Evolutionary conservation across 2,113 vertebrate genomes (phyloP).

Genomic region (Cacatua alba): DNA sequence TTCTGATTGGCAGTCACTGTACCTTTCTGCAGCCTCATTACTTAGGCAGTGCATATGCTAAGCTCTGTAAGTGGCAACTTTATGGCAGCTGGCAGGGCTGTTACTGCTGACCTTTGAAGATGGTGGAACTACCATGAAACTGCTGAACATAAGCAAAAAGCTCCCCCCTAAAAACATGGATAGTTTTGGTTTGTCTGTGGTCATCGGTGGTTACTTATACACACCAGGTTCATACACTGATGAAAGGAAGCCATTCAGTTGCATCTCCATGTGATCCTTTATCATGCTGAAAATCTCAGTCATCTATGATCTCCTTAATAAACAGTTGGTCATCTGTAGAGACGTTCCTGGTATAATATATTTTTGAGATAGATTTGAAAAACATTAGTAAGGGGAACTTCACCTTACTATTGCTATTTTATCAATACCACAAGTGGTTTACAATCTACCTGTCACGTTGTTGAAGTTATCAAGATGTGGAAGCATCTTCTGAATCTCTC

Average conservation of each 20-base stretch:
- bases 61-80: not conserved
- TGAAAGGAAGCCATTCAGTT: not conserved
- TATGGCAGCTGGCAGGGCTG: not conserved
- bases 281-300: not conserved
- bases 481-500: not conserved
- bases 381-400: not conserved
- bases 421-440: not conserved
- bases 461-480: not conserved
- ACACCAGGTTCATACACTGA: not conserved
- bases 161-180: rapidly evolving
- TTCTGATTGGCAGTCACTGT: not conserved
- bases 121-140: not conserved
- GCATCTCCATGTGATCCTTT: not conserved
- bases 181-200: not conserved
- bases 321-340: not conserved
- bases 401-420: not conserved
- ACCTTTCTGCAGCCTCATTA: not conserved
- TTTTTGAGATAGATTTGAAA: not conserved
- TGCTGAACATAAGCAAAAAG: not conserved
- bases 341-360: not conserved
- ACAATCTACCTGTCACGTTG: not conserved
- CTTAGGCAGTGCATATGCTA: not conserved
- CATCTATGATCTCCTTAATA: not conserved
- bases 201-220: not conserved
- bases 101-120: not conserved